Percentiles rank a stretch among this genome's conserved stretches.
phyloP scores from a whole-genome alignment of 2,888 invertebrate genomes.

The Hartigia nigra region DNA sequence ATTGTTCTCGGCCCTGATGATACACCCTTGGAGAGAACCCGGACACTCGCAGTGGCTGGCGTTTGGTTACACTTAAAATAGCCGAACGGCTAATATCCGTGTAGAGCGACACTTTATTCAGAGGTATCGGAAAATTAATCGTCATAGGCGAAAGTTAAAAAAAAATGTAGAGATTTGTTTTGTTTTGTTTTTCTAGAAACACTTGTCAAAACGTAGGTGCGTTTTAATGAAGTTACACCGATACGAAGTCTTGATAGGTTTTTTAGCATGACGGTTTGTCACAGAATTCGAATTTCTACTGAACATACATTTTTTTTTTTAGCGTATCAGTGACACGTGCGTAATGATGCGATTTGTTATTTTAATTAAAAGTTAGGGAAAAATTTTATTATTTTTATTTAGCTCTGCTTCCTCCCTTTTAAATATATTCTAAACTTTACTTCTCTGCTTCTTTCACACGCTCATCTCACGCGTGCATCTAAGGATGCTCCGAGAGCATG shows the following conservation, averaged over 20 bases:
- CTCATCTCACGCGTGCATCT: neutral
- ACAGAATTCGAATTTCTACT: no score
- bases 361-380: no score
- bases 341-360: no score
- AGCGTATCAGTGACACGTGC: no score
- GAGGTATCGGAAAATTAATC: neutral
- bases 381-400: neutral
- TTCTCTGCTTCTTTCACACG: neutral
- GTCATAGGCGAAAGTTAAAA: neutral
- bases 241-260: neutral
- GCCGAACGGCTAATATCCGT: neutral
- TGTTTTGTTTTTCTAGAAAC: no score
- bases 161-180: no score
- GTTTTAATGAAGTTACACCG: neutral
- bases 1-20: constrained; percentile 34
- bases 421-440: neutral
- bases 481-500: neutral
- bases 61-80: neutral
- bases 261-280: neutral
- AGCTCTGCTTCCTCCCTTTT: neutral
- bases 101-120: neutral
- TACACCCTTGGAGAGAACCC: constrained; percentile 19
- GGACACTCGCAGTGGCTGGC: neutral
- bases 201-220: neutral
- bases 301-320: no score